phyloP scores from a whole-genome alignment of 2,797 vertebrate genomes.

The Nannoperca obscura region DNA sequence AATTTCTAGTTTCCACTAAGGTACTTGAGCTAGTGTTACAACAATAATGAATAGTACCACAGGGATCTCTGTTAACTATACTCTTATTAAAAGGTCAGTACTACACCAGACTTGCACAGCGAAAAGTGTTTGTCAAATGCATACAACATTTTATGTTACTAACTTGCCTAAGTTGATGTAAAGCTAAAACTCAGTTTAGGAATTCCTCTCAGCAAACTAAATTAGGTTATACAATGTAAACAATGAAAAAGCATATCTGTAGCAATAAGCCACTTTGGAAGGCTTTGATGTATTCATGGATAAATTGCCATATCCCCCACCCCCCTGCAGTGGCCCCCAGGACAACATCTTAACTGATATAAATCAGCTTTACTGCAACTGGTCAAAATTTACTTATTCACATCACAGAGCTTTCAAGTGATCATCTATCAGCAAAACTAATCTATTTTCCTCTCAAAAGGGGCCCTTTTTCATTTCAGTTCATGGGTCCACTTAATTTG shows the following conservation, averaged over 20 bases:
- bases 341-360: slow-evolving; percentile 80
- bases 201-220: slow-evolving; percentile 60
- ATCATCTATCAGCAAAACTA: slow-evolving; percentile 84
- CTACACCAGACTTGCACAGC: slow-evolving; percentile 33
- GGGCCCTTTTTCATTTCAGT: slow-evolving; percentile 76
- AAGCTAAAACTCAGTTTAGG: slow-evolving; percentile 49
- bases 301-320: slow-evolving; percentile 74
- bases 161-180: slow-evolving; percentile 25
- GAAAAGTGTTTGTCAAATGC: slow-evolving; percentile 34
- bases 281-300: slow-evolving; percentile 77
- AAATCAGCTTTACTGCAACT: slow-evolving; percentile 82
- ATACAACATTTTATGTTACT: slow-evolving; percentile 28
- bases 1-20: slow-evolving; percentile 75
- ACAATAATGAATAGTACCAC: slow-evolving; percentile 75
- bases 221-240: slow-evolving; percentile 72
- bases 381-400: slow-evolving; percentile 84
- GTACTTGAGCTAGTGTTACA: slow-evolving; percentile 72
- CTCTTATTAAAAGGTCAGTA: slow-evolving; percentile 72
- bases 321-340: slow-evolving; percentile 60
- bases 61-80: slow-evolving; percentile 72
- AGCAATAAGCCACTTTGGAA: slow-evolving; percentile 66
- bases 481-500: slow-evolving; percentile 82
- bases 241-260: slow-evolving; percentile 68
- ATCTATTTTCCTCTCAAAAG: slow-evolving; percentile 81
- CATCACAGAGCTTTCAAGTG: slow-evolving; percentile 81